phyloP scores from a whole-genome alignment of 2,113 vertebrate species.

The Strix aluco region DNA sequence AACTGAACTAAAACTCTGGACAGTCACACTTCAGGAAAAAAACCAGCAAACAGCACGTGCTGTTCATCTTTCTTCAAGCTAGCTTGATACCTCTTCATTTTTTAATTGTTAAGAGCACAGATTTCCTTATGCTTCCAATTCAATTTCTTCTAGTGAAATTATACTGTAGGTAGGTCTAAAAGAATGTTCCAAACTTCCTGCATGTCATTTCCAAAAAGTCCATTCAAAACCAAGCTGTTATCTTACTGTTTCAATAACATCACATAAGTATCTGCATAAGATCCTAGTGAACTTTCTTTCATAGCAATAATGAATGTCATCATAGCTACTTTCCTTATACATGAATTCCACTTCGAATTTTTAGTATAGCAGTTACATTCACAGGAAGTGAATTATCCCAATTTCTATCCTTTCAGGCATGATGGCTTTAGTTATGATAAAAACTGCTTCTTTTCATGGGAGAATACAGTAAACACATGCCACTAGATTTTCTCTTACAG shows the following conservation, averaged over 20 bases:
- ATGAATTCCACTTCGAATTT: slow-evolving; percentile 15
- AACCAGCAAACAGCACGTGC: neutral
- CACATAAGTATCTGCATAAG: neutral
- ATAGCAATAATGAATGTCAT: slow-evolving; percentile 3
- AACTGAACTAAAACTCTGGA: neutral
- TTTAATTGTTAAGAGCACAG: neutral
- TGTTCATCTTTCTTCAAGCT: neutral
- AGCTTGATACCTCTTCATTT: neutral
- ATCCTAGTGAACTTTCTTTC: neutral
- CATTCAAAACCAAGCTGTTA: neutral
- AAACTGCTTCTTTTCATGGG: neutral
- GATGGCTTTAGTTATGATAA: neutral
- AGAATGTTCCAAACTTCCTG: neutral
- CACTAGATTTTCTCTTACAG: neutral
- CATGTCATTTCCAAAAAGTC: neutral
- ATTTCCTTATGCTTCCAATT: slow-evolving; percentile 5
- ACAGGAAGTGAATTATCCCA: slow-evolving; percentile 37
- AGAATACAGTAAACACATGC: slow-evolving; percentile 23
- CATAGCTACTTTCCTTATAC: neutral
- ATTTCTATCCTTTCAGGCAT: slow-evolving; percentile 11
- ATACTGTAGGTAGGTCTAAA: neutral
- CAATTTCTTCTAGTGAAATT: neutral
- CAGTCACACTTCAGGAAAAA: neutral
- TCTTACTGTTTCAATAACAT: neutral
- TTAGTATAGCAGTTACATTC: slow-evolving; percentile 34